Conservation (phyloP, 2,113 vertebrate species). For the Vireo altiloquus region DNA sequence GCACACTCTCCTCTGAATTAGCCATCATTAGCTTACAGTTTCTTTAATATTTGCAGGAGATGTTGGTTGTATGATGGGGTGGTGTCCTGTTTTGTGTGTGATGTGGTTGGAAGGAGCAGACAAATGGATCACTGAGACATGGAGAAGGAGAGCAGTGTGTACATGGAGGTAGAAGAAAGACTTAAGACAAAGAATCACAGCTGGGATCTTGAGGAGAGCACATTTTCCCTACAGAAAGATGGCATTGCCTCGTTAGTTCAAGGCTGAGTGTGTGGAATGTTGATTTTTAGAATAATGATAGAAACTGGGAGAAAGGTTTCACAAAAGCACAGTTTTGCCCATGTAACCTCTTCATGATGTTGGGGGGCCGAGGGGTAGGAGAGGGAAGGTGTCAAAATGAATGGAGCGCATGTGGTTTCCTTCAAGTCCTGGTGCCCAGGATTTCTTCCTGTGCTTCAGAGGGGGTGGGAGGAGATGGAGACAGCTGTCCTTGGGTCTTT, state of each 20-base stretch:
- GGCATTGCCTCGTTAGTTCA: neutral
- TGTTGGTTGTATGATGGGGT: neutral
- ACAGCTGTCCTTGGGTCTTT: neutral
- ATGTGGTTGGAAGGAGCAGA: neutral
- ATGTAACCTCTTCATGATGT: neutral
- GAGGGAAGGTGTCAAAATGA: neutral
- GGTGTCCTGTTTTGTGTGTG: neutral
- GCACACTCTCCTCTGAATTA: neutral
- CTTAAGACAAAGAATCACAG: neutral
- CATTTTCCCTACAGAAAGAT: neutral
- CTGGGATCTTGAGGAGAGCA: neutral
- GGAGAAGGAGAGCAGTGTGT: neutral
- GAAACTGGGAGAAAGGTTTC: neutral
- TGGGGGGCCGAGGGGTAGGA: neutral
- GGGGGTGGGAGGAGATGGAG: accelerated
- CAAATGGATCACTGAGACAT: neutral
- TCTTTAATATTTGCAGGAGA: neutral
- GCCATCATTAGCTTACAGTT: neutral
- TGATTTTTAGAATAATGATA: neutral
- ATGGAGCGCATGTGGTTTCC: neutral
- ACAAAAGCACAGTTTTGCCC: neutral
- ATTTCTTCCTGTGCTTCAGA: neutral
- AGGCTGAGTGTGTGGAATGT: neutral
- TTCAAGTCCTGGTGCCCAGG: neutral
- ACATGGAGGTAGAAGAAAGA: neutral